Evolutionary conservation across 1,140 invertebrate species (phyloP).

Genomic region (Sycobia sp.): DNA sequence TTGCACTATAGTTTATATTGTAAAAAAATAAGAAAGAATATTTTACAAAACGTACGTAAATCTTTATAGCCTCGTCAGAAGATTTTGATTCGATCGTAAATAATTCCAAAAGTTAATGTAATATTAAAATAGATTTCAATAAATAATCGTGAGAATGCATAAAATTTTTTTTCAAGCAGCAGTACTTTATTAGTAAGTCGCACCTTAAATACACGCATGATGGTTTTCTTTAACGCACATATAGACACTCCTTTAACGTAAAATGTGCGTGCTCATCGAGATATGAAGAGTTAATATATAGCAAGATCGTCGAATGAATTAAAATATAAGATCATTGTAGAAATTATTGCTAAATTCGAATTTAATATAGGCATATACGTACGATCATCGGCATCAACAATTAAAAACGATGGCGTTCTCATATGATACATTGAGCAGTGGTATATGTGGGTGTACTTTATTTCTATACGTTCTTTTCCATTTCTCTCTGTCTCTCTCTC

Average conservation of each 20-base stretch:
- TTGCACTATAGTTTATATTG: too few species aligned
- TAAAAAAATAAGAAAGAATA: too few species aligned
- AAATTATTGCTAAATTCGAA: conserved; percentile 14
- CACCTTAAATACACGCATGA: conserved; percentile 15
- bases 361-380: conserved; percentile 6
- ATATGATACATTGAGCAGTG: background rate
- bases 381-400: conserved; percentile 4
- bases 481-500: background rate
- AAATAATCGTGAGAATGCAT: too few species aligned
- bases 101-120: too few species aligned
- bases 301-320: background rate
- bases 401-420: background rate
- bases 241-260: background rate
- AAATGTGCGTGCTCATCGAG: conserved; percentile 15
- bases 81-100: too few species aligned
- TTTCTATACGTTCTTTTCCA: too few species aligned
- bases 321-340: conserved; percentile 5
- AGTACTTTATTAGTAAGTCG: conserved; percentile 27
- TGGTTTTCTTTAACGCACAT: background rate
- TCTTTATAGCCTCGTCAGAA: too few species aligned
- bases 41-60: too few species aligned
- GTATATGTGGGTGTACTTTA: background rate
- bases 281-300: conserved; percentile 3
- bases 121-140: too few species aligned
- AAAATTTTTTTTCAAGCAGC: conserved; percentile 13